A percentile compares a stretch with the other conserved stretches of the same genome.
These are phyloP conservation scores for Andrena praecox DNA, from an alignment of 2,888 invertebrate species.

Conservation along the genomic window DNA sequence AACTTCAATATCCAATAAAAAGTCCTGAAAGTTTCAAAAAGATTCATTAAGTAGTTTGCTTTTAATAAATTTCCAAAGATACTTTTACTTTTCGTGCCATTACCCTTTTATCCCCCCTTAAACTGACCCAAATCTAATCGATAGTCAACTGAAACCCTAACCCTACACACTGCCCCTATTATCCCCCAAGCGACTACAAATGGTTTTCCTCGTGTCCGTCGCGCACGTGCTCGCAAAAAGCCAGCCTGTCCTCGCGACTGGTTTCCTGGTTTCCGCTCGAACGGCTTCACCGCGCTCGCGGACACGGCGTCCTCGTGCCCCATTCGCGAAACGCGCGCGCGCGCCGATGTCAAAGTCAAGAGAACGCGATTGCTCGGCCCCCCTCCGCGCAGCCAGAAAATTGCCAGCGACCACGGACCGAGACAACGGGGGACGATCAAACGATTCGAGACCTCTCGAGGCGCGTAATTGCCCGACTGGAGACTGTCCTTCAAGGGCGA, in stretches of 20 bases:
- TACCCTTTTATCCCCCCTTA: no score
- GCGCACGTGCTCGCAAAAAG: slow-evolving; percentile 61
- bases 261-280: slow-evolving; percentile 80
- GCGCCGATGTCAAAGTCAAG: slow-evolving; percentile 80
- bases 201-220: slow-evolving; percentile 38
- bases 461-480: slow-evolving; percentile 30
- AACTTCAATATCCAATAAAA: no score
- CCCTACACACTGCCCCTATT: no score
- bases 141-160: no score
- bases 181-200: background rate
- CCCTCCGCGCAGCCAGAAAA: slow-evolving; percentile 16
- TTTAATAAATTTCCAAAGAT: no score
- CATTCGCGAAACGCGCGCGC: slow-evolving; percentile 70
- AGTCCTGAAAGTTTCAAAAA: no score
- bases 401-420: slow-evolving; percentile 2
- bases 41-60: no score
- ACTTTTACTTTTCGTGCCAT: no score
- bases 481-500: slow-evolving; percentile 38
- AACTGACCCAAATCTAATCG: no score
- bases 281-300: slow-evolving; percentile 55
- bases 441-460: background rate
- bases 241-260: slow-evolving; percentile 70
- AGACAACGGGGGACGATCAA: slow-evolving; percentile 14
- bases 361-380: slow-evolving; percentile 64
- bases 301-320: slow-evolving; percentile 77